Conservation (phyloP, 2,888 invertebrate species). For the Nomada fucata region DNA sequence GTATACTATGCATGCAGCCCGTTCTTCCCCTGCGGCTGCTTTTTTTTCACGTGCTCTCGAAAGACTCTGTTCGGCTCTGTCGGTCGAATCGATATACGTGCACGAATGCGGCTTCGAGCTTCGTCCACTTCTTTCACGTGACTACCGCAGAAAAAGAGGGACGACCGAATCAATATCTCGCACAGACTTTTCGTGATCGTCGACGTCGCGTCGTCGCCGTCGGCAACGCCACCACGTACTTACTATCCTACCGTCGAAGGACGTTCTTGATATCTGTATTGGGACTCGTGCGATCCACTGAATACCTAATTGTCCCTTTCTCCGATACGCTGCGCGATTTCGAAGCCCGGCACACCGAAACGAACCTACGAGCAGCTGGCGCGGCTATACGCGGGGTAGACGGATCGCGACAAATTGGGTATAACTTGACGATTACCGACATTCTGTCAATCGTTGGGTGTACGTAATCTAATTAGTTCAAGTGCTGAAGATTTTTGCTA, state of each 20-base stretch:
- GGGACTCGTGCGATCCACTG: slow-evolving; percentile 5
- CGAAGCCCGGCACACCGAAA: neutral
- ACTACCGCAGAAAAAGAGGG: slow-evolving; percentile 74
- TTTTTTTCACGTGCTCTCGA: slow-evolving; percentile 58
- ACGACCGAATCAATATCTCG: slow-evolving; percentile 74
- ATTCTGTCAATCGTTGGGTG: neutral
- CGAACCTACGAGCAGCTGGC: neutral
- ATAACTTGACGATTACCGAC: neutral
- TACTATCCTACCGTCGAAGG: slow-evolving; percentile 38
- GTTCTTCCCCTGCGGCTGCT: slow-evolving; percentile 47
- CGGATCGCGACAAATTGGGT: neutral
- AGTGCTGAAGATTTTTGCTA: too few species aligned
- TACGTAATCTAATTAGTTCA: too few species aligned
- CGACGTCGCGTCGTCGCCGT: slow-evolving; percentile 43
- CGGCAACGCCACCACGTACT: slow-evolving; percentile 38
- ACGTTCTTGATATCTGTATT: slow-evolving; percentile 41
- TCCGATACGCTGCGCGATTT: neutral
- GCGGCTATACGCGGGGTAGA: too few species aligned
- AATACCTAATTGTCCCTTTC: slow-evolving; percentile 3
- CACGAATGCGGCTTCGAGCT: slow-evolving; percentile 76
- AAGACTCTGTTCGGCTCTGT: slow-evolving; percentile 55
- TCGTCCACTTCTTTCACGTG: slow-evolving; percentile 76
- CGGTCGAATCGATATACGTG: slow-evolving; percentile 75
- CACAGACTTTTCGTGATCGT: slow-evolving; percentile 70
- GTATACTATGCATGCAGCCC: neutral